These are phyloP conservation scores for Heterocephalus glaber DNA, from an alignment of 2,113 vertebrate species.

Conservation along the genomic window DNA sequence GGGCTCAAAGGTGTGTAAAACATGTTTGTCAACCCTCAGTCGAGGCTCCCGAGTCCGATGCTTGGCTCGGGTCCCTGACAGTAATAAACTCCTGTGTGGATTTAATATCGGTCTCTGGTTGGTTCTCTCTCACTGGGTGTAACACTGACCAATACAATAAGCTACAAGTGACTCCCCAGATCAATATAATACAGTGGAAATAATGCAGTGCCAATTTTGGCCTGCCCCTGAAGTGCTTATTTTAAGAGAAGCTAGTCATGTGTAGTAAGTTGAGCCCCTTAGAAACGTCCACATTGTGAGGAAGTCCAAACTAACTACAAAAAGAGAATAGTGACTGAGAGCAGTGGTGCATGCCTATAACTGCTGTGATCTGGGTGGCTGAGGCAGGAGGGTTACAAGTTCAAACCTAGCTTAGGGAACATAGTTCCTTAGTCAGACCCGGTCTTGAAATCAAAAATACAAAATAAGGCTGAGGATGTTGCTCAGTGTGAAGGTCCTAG, in stretches of 20 bases:
- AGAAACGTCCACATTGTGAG: background rate
- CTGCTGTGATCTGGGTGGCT: background rate
- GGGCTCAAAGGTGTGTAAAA: too few relatives aligned
- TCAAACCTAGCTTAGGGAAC: background rate
- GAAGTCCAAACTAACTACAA: background rate
- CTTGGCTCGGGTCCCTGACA: too few relatives aligned
- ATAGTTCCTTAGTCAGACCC: background rate
- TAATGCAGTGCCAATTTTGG: background rate
- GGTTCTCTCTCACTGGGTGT: too few relatives aligned
- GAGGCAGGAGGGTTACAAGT: background rate
- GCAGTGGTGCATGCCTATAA: background rate
- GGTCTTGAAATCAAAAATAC: background rate
- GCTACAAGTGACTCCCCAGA: background rate
- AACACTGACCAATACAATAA: background rate
- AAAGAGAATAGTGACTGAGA: background rate
- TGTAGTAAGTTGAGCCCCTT: background rate
- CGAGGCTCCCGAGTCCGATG: too few relatives aligned
- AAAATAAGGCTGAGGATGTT: background rate
- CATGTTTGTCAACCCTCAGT: too few relatives aligned
- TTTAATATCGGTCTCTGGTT: too few relatives aligned
- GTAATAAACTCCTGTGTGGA: too few relatives aligned
- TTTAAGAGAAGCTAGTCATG: background rate
- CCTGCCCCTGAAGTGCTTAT: background rate
- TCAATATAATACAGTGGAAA: background rate
- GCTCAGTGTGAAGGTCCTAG: background rate